Percentiles rank a stretch among this genome's conserved stretches.
Conservation (phyloP, 2,888 invertebrate species). For the Pimpla rufipes region DNA sequence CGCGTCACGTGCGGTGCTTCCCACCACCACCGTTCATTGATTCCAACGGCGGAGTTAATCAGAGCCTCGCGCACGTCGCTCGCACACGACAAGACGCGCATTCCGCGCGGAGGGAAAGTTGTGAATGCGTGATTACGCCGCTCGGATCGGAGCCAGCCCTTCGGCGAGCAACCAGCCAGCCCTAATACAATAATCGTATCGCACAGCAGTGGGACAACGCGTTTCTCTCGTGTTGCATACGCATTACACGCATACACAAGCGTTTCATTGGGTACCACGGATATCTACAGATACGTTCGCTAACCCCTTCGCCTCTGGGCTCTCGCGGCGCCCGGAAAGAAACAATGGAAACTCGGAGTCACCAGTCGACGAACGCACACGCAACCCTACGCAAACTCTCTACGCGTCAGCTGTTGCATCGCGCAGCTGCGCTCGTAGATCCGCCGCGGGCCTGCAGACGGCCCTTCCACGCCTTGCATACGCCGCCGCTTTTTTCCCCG, state of each 20-base stretch:
- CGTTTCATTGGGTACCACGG: slow-evolving; percentile 39
- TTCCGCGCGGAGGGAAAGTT: slow-evolving; percentile 17
- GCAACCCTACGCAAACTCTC: slow-evolving; percentile 55
- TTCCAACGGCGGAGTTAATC: slow-evolving; percentile 59
- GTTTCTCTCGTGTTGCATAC: slow-evolving; percentile 16
- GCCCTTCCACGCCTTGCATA: not conserved
- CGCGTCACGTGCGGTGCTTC: not conserved
- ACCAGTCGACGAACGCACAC: slow-evolving; percentile 43
- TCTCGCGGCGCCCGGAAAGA: slow-evolving; percentile 34
- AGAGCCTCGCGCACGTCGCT: slow-evolving; percentile 33
- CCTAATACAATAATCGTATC: slow-evolving; percentile 35
- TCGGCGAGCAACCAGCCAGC: slow-evolving; percentile 29
- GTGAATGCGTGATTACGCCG: slow-evolving; percentile 56
- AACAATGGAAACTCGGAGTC: slow-evolving; percentile 68
- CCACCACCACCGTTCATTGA: slow-evolving; percentile 47
- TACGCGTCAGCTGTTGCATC: slow-evolving; percentile 79
- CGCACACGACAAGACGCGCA: slow-evolving; percentile 28
- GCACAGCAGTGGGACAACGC: slow-evolving; percentile 20
- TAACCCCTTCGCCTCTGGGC: slow-evolving; percentile 42
- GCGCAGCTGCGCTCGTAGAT: slow-evolving; percentile 75
- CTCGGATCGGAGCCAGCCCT: slow-evolving; percentile 53
- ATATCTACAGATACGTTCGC: slow-evolving; percentile 37
- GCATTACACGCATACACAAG: slow-evolving; percentile 1
- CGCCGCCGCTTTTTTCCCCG: not conserved
- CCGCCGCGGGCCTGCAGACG: slow-evolving; percentile 21